A percentile compares a stretch with the other conserved stretches of the same genome.
Conservation (phyloP, 2,888 invertebrate genomes). For the Pilophorus perplexus region DNA sequence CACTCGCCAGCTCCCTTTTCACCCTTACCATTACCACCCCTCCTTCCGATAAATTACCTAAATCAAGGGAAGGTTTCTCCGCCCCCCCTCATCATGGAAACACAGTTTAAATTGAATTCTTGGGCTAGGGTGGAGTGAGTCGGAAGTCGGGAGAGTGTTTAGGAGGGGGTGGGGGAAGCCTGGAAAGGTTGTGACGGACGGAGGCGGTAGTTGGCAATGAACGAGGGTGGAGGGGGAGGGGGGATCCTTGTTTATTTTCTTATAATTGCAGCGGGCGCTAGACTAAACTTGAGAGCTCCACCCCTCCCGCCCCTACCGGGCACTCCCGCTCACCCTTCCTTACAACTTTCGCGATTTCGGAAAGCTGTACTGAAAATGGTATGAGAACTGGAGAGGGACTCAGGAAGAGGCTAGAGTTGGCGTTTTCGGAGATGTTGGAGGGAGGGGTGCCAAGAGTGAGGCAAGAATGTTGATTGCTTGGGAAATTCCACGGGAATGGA, state of each 20-base stretch:
- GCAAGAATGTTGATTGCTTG: constrained; percentile 39
- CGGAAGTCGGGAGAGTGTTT: constrained; percentile 5
- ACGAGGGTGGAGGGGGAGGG: constrained; percentile 5
- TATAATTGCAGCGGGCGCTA: constrained; percentile 34
- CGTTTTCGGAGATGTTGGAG: background rate
- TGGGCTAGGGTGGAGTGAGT: constrained; percentile 10
- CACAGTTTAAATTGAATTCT: constrained; percentile 40
- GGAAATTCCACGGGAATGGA: constrained; percentile 18
- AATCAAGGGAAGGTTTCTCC: constrained; percentile 9
- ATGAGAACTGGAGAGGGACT: too few relatives aligned
- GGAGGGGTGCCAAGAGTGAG: constrained; percentile 20
- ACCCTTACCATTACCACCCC: background rate
- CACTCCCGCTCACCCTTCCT: background rate
- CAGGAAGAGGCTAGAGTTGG: background rate
- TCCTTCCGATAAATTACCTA: constrained; percentile 35
- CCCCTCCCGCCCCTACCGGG: background rate
- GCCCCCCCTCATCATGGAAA: background rate
- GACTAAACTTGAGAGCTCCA: constrained; percentile 22
- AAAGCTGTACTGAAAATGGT: background rate
- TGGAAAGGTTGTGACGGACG: background rate
- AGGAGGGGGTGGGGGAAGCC: background rate
- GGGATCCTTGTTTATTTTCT: constrained; percentile 35
- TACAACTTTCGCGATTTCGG: constrained; percentile 1
- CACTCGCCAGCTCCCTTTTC: too few relatives aligned
- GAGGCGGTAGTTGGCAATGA: background rate